Conservation (phyloP, 2,797 vertebrate genomes). For the Alectoris magna region DNA sequence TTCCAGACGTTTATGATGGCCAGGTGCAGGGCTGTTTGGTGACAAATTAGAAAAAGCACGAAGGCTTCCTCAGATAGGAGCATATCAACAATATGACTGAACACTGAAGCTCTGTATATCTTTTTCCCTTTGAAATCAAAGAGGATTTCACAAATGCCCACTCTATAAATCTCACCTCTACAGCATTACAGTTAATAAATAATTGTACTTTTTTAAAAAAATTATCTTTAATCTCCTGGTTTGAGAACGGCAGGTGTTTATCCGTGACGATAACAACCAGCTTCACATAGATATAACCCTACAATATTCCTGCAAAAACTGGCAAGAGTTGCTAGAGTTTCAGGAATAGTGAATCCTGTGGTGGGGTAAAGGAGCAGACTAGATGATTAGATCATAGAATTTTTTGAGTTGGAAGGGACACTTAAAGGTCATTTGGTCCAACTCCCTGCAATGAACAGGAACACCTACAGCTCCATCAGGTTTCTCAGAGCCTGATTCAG, state of each 20-base stretch:
- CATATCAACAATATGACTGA: not conserved
- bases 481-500: too few relatives aligned
- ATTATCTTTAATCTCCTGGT: not conserved
- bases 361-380: not conserved
- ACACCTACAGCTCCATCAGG: too few relatives aligned
- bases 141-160: not conserved
- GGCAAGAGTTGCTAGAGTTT: not conserved
- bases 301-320: not conserved
- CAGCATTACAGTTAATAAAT: not conserved
- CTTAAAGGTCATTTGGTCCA: too few relatives aligned
- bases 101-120: not conserved
- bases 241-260: not conserved
- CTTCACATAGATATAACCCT: not conserved
- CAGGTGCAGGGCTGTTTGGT: rapidly evolving
- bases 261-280: too few relatives aligned
- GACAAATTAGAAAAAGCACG: not conserved
- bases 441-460: too few relatives aligned
- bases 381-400: too few relatives aligned
- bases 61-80: not conserved
- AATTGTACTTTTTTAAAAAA: not conserved
- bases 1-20: not conserved
- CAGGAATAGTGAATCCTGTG: not conserved
- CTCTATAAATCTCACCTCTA: not conserved
- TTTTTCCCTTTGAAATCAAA: not conserved
- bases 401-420: too few relatives aligned